Evolutionary conservation across 2,888 invertebrate species (phyloP).

Genomic region (Gymnoscelis rufifasciata): DNA sequence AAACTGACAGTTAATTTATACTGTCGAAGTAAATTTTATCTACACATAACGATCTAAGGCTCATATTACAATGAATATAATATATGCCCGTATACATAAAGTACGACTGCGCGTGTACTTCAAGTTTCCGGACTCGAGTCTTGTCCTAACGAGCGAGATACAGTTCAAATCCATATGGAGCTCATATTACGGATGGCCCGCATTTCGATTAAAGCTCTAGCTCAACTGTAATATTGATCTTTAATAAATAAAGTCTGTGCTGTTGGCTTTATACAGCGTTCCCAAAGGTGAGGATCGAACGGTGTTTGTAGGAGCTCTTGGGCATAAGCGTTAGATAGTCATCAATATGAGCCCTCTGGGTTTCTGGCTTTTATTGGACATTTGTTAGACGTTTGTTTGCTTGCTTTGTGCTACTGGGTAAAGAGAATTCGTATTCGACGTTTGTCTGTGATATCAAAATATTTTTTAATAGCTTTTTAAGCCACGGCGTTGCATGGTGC

Average conservation of each 20-base stretch:
- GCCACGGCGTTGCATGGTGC: no score
- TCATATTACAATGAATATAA: no score
- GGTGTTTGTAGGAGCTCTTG: conserved; percentile 13
- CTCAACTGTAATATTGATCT: not conserved
- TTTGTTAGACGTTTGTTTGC: conserved; percentile 7
- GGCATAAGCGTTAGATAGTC: conserved; percentile 27
- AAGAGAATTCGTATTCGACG: not conserved
- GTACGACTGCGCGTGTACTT: not conserved
- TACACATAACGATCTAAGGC: no score
- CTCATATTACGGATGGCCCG: not conserved
- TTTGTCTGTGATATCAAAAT: no score
- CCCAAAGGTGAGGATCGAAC: conserved; percentile 21
- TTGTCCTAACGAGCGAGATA: not conserved
- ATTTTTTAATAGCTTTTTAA: no score
- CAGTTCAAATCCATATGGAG: not conserved
- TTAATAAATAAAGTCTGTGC: not conserved
- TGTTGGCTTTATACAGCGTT: not conserved
- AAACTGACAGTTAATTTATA: no score
- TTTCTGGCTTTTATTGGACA: conserved; percentile 26
- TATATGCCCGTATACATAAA: no score
- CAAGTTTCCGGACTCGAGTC: not conserved
- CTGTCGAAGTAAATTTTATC: no score
- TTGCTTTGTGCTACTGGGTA: not conserved
- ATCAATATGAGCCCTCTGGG: conserved; percentile 31
- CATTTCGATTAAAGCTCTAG: not conserved